Percentiles rank a stretch among this genome's conserved stretches.
Conservation (phyloP, 2,113 vertebrate species). For the Colius striatus region DNA sequence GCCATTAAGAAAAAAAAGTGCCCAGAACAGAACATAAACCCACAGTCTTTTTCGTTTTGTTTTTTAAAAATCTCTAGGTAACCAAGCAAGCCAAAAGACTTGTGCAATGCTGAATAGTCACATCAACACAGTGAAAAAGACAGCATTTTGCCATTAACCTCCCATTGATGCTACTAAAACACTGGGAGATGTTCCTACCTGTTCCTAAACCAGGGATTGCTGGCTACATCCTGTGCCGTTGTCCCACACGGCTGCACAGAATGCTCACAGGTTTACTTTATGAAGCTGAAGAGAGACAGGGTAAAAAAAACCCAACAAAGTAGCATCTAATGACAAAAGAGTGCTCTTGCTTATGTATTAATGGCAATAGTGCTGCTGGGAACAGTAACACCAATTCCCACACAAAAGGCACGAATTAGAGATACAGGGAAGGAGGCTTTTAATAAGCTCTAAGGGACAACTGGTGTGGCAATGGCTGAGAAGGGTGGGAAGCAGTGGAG, state of each 20-base stretch:
- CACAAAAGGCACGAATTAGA: not conserved
- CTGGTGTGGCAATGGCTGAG: not conserved
- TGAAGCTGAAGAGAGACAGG: not conserved
- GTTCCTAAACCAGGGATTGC: not conserved
- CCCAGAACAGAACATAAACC: not conserved
- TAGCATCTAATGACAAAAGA: not conserved
- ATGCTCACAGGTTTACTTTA: not conserved
- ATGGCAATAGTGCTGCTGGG: not conserved
- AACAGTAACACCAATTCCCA: not conserved
- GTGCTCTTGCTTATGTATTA: accelerated
- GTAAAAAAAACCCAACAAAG: not conserved
- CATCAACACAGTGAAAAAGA: not conserved
- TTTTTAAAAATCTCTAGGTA: not conserved
- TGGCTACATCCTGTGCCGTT: not conserved
- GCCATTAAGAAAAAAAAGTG: not conserved
- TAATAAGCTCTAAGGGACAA: not conserved
- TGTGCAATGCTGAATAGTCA: not conserved
- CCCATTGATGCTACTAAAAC: not conserved
- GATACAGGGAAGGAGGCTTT: not conserved
- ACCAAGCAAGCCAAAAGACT: not conserved
- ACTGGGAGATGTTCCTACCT: not conserved
- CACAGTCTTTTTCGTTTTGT: not conserved
- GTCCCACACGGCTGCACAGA: not conserved
- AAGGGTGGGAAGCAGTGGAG: not conserved
- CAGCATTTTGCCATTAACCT: not conserved